Conservation (phyloP, 2,797 vertebrate species). For the Paguma larvata region DNA sequence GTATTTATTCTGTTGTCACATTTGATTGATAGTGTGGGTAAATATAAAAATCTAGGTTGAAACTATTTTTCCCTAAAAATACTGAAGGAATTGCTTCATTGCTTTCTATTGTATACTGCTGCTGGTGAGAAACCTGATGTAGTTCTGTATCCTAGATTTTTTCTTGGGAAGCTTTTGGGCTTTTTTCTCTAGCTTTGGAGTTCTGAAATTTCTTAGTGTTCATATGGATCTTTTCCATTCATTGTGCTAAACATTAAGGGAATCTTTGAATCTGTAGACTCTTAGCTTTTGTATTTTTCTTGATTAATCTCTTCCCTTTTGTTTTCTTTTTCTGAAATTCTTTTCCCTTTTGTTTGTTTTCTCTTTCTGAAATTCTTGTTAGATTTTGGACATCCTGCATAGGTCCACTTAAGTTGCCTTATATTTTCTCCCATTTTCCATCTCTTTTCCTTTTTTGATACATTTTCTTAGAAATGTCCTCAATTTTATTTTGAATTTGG, state of each 20-base stretch:
- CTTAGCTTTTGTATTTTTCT: not conserved
- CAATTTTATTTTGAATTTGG: not conserved
- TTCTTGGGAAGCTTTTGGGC: not conserved
- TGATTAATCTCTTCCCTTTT: not conserved
- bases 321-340: constrained; percentile 33
- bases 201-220: not conserved
- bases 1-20: not conserved
- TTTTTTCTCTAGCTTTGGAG: not conserved
- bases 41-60: constrained; percentile 16
- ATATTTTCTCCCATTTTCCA: not conserved
- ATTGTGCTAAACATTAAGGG: not conserved
- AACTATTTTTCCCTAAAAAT: constrained; percentile 1
- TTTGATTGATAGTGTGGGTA: not conserved
- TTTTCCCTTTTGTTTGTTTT: not conserved
- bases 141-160: not conserved
- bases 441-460: constrained; percentile 11
- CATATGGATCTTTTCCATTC: not conserved
- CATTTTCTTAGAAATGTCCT: not conserved
- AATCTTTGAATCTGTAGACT: not conserved
- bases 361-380: constrained; percentile 35
- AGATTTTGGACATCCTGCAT: not conserved
- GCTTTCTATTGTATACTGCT: not conserved
- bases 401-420: not conserved
- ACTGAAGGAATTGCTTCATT: not conserved
- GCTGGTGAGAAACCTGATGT: not conserved